Base-by-base conservation (phyloP, 2,113 vertebrate genomes). In the Poeciliopsis prolifica region DNA sequence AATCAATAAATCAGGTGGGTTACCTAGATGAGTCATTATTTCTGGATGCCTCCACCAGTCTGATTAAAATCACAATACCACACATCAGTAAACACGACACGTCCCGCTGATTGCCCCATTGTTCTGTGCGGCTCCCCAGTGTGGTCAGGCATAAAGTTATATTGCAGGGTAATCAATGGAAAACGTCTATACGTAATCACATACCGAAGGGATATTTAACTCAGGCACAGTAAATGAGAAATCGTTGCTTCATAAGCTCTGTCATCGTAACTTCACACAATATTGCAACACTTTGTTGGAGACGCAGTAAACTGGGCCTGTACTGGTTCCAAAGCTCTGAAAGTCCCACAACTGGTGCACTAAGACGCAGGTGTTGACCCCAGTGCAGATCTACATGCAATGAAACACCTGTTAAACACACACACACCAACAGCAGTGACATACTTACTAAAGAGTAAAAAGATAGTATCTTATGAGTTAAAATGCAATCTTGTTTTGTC, bases 311-410 rank as follows among this genome's bases (percentile, higher is more conserved):
- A 65, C 3, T 3, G 17, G 35, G 68, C 30, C 29, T 63, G 22
- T 29, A 35, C 22, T 65, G 30, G 26, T 35, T 68, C 42, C 58
- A 77, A 72, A 70, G n/a, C 13, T 71, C 29, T 62, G 0, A 24
- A 68, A 71, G 66, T 31, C 54, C 76, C 83, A 83, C 30, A 92
- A 89, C 77, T 91, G 88, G 88, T 86, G 90, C 91, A 90, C 62
- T 62, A 72, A 31, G 68, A 40, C 15, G 61, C 88, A 91, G 86
- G 72, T 91, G 88, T 84, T 77, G 58, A 77, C 31, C 62, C 68
- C 63, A 72, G 62, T 54, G 51, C 33, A 68, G 44, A 33, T 8
- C 54, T 19, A 33, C 29, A 37, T 66, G 31, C 68, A 62, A 33
- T 70, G 13, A 74, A 81, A 82, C 87, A 90, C 83, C 88, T 90